These are phyloP conservation scores for Saccostrea cuccullata DNA, from an alignment of 1,140 invertebrate species.

Conservation along the genomic window DNA sequence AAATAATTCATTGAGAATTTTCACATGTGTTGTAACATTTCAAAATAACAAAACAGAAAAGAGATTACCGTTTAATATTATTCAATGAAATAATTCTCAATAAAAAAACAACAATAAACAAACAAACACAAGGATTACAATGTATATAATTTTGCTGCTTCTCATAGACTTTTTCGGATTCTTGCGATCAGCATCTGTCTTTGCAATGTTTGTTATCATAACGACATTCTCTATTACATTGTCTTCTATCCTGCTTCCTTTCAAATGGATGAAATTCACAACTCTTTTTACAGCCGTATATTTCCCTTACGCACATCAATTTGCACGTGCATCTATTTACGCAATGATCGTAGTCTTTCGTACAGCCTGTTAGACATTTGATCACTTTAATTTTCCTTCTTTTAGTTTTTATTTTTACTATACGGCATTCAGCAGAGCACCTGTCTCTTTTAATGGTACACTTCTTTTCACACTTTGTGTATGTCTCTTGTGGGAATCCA, in stretches of 20 bases:
- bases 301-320: neutral
- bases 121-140: too few species aligned
- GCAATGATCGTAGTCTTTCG: neutral
- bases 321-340: neutral
- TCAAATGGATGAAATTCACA: neutral
- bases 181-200: neutral
- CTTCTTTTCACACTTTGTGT: neutral
- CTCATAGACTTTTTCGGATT: neutral
- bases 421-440: neutral
- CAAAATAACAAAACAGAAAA: too few species aligned
- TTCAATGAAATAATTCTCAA: too few species aligned
- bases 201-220: neutral
- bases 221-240: neutral
- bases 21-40: too few species aligned
- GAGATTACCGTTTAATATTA: too few species aligned
- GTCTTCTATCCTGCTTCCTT: neutral
- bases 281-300: neutral
- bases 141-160: too few species aligned
- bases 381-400: conserved; percentile 1
- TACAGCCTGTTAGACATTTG: neutral
- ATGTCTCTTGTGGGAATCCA: neutral
- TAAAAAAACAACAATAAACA: too few species aligned
- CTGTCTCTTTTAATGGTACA: neutral
- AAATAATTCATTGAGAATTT: too few species aligned
- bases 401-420: neutral